A percentile compares a stretch with the other conserved stretches of the same genome.
These are phyloP conservation scores for Phylloscopus trochiloides DNA, from an alignment of 2,113 vertebrate genomes.

Conservation along the genomic window DNA sequence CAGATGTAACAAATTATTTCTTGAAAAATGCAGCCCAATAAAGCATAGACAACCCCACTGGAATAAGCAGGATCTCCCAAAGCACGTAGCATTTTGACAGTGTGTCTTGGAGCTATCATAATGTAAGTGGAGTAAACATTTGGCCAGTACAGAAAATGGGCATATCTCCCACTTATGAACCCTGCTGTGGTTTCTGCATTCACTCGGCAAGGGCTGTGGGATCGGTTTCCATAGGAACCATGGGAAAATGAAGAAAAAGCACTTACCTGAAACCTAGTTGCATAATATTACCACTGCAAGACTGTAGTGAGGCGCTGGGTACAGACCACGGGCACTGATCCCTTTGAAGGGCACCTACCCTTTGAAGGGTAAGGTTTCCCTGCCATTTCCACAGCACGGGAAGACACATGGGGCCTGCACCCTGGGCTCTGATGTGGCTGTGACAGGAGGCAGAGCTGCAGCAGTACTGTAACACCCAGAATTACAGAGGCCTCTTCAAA, in stretches of 20 bases:
- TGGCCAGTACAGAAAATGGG: neutral
- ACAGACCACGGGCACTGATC: neutral
- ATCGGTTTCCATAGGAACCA: slow-evolving; percentile 23
- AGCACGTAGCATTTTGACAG: neutral
- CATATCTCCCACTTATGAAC: neutral
- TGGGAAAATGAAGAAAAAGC: neutral
- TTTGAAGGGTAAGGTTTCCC: neutral
- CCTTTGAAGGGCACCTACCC: neutral
- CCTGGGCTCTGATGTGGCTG: accelerated
- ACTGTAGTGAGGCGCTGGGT: neutral
- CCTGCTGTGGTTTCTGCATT: neutral
- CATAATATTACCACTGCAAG: neutral
- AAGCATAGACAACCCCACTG: neutral
- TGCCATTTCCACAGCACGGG: neutral
- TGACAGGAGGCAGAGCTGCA: neutral
- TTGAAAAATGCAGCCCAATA: neutral
- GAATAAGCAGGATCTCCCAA: neutral
- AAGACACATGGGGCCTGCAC: accelerated
- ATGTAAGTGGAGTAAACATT: neutral
- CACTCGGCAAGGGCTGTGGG: neutral
- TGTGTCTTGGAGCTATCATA: neutral
- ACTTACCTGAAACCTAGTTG: neutral
- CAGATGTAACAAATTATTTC: neutral
- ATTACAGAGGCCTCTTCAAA: neutral
- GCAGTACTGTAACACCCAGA: neutral